Evolutionary conservation across 2,888 invertebrate genomes (phyloP).

Genomic region (Molanna angustata): DNA sequence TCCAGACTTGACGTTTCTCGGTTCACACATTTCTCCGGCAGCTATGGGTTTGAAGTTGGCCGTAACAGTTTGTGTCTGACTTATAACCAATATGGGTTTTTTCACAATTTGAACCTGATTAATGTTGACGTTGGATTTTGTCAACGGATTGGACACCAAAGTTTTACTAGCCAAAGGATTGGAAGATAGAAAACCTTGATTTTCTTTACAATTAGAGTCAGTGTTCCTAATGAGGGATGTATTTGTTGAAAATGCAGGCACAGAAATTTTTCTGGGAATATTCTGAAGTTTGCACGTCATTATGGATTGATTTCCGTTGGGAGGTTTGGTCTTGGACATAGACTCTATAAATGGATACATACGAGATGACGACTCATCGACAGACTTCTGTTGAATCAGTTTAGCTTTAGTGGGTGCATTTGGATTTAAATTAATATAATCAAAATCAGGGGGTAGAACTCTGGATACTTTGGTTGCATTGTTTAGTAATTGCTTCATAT

Average conservation of each 20-base stretch:
- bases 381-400: conserved; percentile 13
- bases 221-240: conserved; percentile 17
- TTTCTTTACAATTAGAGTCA: conserved; percentile 32
- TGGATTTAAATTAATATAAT: conserved; percentile 29
- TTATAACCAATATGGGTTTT: conserved; percentile 33
- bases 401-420: conserved; percentile 19
- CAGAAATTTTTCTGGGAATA: conserved; percentile 20
- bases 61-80: conserved; percentile 35
- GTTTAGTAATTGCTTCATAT: conserved; percentile 30
- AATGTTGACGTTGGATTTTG: conserved; percentile 23
- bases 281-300: conserved; percentile 24
- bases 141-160: conserved; percentile 34
- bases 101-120: conserved; percentile 26
- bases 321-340: conserved; percentile 18
- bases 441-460: conserved; percentile 8
- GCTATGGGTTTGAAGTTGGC: conserved; percentile 36
- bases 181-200: conserved; percentile 38
- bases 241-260: conserved; percentile 19
- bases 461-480: conserved; percentile 29
- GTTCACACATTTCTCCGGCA: conserved; percentile 30
- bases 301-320: conserved; percentile 21
- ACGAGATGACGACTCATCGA: conserved; percentile 14
- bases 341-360: conserved; percentile 3
- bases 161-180: conserved; percentile 52
- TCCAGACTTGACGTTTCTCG: conserved; percentile 23